These are phyloP conservation scores for Pachyseris speciosa DNA, from an alignment of 64 coral and sea anemone species.

Conservation along the genomic window DNA sequence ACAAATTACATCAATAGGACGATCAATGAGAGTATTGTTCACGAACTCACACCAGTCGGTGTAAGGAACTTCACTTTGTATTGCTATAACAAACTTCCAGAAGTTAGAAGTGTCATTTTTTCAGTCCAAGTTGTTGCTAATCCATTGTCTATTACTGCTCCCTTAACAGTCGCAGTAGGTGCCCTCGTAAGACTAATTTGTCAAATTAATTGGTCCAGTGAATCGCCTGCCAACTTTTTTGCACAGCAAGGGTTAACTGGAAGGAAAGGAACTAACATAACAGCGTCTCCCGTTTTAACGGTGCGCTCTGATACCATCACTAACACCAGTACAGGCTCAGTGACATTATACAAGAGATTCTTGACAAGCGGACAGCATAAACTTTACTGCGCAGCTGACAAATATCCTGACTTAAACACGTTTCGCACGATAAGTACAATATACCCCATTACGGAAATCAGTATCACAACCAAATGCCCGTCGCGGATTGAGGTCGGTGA, in stretches of 20 bases:
- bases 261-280: constrained; percentile 28
- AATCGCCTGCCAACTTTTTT: constrained; percentile 1
- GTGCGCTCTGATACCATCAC: neutral
- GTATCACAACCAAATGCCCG: neutral
- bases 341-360: neutral
- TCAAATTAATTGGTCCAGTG: constrained; percentile 7
- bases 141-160: constrained; percentile 20
- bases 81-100: constrained; percentile 8
- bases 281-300: neutral
- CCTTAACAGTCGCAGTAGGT: neutral
- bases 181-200: neutral
- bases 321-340: neutral
- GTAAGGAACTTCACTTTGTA: neutral
- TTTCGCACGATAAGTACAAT: neutral
- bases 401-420: constrained; percentile 17
- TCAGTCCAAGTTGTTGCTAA: constrained; percentile 1
- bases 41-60: neutral
- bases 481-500: neutral
- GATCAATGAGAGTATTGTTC: neutral
- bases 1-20: neutral
- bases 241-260: neutral
- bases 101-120: neutral
- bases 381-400: neutral
- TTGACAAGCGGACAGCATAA: neutral
- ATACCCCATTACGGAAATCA: neutral